These are phyloP conservation scores for Synanthedon andrenaeformis DNA, from an alignment of 2,888 invertebrate species.

Conservation along the genomic window DNA sequence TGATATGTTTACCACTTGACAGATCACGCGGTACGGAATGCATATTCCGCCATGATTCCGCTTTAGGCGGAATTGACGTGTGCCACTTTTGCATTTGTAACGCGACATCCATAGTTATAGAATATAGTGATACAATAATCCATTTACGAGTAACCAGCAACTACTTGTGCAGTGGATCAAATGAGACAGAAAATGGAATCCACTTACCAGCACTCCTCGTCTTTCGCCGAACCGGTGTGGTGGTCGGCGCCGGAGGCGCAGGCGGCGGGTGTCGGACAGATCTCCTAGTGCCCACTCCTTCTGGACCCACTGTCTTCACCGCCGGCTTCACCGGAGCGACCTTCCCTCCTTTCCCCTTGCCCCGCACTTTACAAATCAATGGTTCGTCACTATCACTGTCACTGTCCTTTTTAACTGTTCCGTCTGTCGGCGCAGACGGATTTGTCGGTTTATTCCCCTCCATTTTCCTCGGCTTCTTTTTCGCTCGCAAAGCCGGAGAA, in stretches of 20 bases:
- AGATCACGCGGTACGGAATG: no score
- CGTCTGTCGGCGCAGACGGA: constrained; percentile 54
- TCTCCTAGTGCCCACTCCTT: constrained; percentile 67
- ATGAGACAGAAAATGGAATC: no score
- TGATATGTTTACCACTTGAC: no score
- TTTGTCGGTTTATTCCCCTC: constrained; percentile 58
- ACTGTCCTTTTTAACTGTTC: constrained; percentile 73
- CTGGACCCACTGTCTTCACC: constrained; percentile 20
- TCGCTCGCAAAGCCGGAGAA: constrained; percentile 40
- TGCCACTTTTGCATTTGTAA: no score
- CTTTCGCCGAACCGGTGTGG: constrained; percentile 59
- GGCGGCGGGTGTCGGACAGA: constrained; percentile 62
- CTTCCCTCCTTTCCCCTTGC: constrained; percentile 27
- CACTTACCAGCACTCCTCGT: constrained; percentile 78
- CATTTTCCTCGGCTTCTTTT: constrained; percentile 47
- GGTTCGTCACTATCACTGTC: constrained; percentile 87
- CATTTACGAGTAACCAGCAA: no score
- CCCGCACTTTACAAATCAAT: constrained; percentile 78
- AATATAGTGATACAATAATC: no score
- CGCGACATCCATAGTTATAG: no score
- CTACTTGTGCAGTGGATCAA: no score
- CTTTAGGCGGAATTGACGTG: no score
- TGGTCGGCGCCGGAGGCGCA: constrained; percentile 17
- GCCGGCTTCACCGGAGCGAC: constrained; percentile 13
- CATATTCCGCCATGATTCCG: no score